Percentiles rank a stretch among this genome's conserved stretches.
These are phyloP conservation scores for Oenanthe melanoleuca DNA, from an alignment of 2,113 vertebrate genomes.

Conservation along the genomic window DNA sequence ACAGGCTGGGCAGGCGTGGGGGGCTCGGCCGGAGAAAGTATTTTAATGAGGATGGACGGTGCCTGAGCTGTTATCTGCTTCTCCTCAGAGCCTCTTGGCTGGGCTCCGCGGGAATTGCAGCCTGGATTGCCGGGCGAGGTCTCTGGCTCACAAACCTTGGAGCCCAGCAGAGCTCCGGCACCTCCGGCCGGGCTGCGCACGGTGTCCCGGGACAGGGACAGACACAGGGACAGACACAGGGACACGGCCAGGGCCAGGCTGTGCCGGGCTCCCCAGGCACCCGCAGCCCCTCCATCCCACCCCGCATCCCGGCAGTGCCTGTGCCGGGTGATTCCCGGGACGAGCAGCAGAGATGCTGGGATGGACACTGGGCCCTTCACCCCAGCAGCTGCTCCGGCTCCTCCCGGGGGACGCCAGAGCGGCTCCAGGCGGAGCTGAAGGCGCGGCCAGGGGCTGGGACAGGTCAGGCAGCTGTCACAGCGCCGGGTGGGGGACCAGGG, in stretches of 20 bases:
- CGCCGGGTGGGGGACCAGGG: no score
- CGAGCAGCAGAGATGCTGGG: fast-evolving
- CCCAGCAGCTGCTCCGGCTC: not conserved
- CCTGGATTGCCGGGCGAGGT: not conserved
- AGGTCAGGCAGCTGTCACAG: not conserved
- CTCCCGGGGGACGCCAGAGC: fast-evolving
- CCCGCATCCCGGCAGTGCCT: not conserved
- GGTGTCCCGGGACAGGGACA: not conserved
- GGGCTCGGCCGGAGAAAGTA: conserved; percentile 7
- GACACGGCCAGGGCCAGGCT: not conserved
- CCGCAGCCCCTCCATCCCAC: fast-evolving
- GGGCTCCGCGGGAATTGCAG: not conserved
- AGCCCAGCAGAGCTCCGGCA: not conserved
- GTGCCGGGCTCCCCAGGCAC: not conserved
- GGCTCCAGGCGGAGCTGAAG: not conserved
- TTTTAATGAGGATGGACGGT: conserved; percentile 51
- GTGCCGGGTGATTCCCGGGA: not conserved
- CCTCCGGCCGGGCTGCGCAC: not conserved
- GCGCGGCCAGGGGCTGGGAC: not conserved
- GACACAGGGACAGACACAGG: no score
- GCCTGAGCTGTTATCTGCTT: not conserved
- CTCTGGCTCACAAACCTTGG: not conserved
- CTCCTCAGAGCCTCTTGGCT: conserved; percentile 16
- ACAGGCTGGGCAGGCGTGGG: conserved; percentile 12
- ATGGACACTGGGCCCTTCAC: fast-evolving